A percentile compares a stretch with the other conserved stretches of the same genome.
Evolutionary conservation across 2,113 vertebrate genomes (phyloP).

Genomic region (Microcebus lehilahytsara): DNA sequence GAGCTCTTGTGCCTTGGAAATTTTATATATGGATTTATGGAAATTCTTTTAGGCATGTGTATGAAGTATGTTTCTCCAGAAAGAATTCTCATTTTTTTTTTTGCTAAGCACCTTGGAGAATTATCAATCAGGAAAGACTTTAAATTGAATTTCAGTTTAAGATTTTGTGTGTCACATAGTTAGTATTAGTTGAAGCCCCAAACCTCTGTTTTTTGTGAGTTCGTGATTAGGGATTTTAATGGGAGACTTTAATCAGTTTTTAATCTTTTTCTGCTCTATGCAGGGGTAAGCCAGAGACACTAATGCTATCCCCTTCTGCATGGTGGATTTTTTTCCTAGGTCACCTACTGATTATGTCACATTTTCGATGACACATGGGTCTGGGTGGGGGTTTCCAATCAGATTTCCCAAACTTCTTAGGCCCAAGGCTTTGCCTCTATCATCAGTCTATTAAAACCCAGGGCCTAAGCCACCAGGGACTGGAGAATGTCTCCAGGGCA

Average conservation of each 20-base stretch:
- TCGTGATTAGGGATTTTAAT: neutral
- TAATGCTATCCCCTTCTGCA: neutral
- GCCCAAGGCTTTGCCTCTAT: neutral
- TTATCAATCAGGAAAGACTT: neutral
- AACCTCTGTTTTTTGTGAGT: neutral
- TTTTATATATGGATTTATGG: neutral
- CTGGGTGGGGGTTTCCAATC: neutral
- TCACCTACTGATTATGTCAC: neutral
- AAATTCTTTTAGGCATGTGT: neutral
- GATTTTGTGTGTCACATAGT: neutral
- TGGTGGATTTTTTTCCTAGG: constrained; percentile 35
- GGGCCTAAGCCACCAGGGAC: neutral
- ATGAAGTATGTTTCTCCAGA: neutral
- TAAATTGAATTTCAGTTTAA: constrained; percentile 16
- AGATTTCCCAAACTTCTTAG: neutral
- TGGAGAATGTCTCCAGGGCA: constrained; percentile 19
- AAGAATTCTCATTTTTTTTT: constrained; percentile 26
- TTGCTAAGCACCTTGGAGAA: neutral
- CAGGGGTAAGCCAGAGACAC: neutral
- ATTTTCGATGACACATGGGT: neutral
- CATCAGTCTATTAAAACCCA: constrained; percentile 3
- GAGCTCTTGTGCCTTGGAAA: neutral
- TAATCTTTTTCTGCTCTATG: neutral
- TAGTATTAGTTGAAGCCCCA: neutral
- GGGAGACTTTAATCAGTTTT: neutral